Conservation (phyloP, 2,797 vertebrate genomes). For the Ibycter americanus region DNA sequence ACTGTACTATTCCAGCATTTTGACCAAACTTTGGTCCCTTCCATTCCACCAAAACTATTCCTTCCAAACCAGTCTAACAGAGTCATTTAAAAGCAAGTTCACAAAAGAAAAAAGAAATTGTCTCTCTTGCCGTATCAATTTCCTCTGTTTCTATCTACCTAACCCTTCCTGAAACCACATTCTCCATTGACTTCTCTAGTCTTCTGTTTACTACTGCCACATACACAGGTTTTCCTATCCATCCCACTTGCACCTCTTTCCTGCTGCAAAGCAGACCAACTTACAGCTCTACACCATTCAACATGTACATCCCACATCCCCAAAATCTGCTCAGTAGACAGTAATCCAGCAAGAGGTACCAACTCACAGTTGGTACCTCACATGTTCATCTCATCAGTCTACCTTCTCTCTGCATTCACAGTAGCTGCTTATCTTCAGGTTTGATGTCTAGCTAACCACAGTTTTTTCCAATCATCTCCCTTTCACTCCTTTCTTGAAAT, state of each 20-base stretch:
- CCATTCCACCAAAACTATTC: not conserved
- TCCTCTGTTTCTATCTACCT: not conserved
- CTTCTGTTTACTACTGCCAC: not conserved
- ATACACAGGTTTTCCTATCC: not conserved
- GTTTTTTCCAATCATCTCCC: not conserved
- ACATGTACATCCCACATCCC: no score
- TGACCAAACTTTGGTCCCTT: not conserved
- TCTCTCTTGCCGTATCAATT: not conserved
- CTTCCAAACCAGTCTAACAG: not conserved
- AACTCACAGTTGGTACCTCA: not conserved
- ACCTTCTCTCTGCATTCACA: not conserved
- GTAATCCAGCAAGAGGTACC: not conserved
- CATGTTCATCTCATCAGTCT: not conserved
- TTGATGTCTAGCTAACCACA: not conserved
- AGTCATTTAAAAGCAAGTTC: not conserved
- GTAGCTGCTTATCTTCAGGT: not conserved
- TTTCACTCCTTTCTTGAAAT: not conserved
- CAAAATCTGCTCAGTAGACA: not conserved
- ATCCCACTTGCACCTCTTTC: not conserved
- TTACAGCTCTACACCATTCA: not conserved
- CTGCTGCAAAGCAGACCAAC: not conserved
- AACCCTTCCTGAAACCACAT: not conserved
- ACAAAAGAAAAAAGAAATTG: not conserved
- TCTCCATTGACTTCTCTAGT: not conserved
- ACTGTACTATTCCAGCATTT: not conserved